Evolutionary conservation across 2,797 vertebrate species (phyloP).

Genomic region (Sebastes vulpes): DNA sequence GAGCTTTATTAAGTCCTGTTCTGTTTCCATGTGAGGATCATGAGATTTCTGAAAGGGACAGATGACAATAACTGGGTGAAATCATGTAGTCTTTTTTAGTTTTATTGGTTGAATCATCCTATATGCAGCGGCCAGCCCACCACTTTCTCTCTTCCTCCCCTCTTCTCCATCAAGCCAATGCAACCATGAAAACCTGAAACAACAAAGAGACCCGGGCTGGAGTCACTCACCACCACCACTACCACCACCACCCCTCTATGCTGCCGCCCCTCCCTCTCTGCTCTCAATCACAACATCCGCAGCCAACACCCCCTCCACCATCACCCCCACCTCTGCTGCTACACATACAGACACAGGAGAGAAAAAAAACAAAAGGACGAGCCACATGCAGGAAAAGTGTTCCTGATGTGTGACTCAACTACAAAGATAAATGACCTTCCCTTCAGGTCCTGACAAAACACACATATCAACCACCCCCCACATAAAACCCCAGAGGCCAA

Average conservation of each 20-base stretch:
- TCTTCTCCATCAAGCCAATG: constrained; percentile 35
- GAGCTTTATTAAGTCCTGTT: background rate
- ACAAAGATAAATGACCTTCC: constrained; percentile 46
- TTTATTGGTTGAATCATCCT: background rate
- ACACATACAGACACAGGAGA: background rate
- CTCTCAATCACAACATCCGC: constrained; percentile 62
- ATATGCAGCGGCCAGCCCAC: background rate
- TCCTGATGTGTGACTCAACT: constrained; percentile 22
- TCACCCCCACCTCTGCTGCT: background rate
- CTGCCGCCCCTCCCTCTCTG: constrained; percentile 30
- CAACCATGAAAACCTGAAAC: constrained; percentile 56
- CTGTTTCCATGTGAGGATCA: constrained; percentile 21
- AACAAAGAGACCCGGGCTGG: constrained; percentile 47
- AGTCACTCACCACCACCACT: constrained; percentile 28
- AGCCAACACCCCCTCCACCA: background rate
- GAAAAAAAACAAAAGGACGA: background rate
- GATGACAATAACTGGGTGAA: background rate
- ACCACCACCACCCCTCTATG: background rate
- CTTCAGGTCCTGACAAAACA: constrained; percentile 27
- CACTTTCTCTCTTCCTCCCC: background rate
- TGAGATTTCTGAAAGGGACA: background rate
- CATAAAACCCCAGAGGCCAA: constrained; percentile 2
- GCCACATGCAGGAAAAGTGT: constrained; percentile 20
- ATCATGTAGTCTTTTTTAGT: background rate
- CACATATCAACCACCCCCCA: background rate